Conservation (phyloP, 1,140 invertebrate genomes). For the fruit fly (Drosophila melanogaster) region Release_6_plus_ISO1_MT NT_037436.4:8607001-8607500, state of each 20-base stretch:
- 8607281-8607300: neutral
- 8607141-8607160: slow-evolving; percentile 32
- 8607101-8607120: slow-evolving; percentile 13
- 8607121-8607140: slow-evolving; percentile 21
- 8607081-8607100: neutral
- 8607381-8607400: slow-evolving; percentile 21
- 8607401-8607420: slow-evolving; percentile 43
- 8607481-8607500: slow-evolving; percentile 11
- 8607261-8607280: neutral
- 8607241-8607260: slow-evolving; percentile 35
- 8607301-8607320: slow-evolving; percentile 50
- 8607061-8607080: neutral
- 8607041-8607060: neutral
- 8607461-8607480: slow-evolving; percentile 68
- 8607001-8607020: too few relatives aligned
- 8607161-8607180: slow-evolving; percentile 43
- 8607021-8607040: neutral
- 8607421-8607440: slow-evolving; percentile 54
- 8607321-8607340: slow-evolving; percentile 7
- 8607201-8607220: slow-evolving; percentile 58
- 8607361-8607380: neutral
- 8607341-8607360: slow-evolving; percentile 1
- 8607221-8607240: slow-evolving; percentile 59
- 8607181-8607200: slow-evolving; percentile 29
- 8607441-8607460: slow-evolving; percentile 67